A percentile compares a stretch with the other conserved stretches of the same genome.
Evolutionary conservation across 92 coral and sea anemone genomes (phyloP).

Genomic region (Palythoa grandis): DNA sequence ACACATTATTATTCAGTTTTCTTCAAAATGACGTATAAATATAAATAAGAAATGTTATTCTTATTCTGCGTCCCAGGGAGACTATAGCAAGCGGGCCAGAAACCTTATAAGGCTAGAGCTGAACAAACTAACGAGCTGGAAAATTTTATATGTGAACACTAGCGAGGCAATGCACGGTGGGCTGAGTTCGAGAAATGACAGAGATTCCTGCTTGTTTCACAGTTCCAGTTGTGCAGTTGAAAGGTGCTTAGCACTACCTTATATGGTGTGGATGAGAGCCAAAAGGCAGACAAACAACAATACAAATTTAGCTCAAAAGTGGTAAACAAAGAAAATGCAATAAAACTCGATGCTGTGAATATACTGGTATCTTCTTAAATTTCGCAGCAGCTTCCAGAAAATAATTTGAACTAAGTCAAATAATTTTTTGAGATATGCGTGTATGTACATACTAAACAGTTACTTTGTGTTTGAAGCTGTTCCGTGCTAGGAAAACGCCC

Average conservation of each 20-base stretch:
- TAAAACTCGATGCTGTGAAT: background rate
- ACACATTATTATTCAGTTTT: background rate
- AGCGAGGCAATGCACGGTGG: background rate
- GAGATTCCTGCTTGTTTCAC: conserved; percentile 28
- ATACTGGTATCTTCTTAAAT: background rate
- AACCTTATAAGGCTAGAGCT: conserved; percentile 34
- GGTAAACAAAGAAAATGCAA: conserved; percentile 11
- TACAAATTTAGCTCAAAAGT: conserved; percentile 11
- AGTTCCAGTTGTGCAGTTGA: conserved; percentile 6
- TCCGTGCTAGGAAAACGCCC: conserved; percentile 35
- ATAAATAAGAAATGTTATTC: background rate
- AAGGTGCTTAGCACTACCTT: conserved; percentile 3
- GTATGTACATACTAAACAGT: background rate
- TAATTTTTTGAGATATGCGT: conserved; percentile 14
- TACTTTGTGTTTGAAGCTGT: background rate
- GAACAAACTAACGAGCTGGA: background rate
- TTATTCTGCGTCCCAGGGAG: background rate
- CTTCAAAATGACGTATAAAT: background rate
- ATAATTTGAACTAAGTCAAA: background rate
- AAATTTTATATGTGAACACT: background rate
- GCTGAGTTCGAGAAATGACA: conserved; percentile 31
- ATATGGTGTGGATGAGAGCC: conserved; percentile 9
- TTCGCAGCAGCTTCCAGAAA: background rate
- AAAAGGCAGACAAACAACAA: conserved; percentile 11
- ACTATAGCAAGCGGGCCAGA: background rate